A percentile compares a stretch with the other conserved stretches of the same genome.
These are phyloP conservation scores for Brachymystax lenok DNA, from an alignment of 2,797 vertebrate genomes.

Conservation along the genomic window DNA sequence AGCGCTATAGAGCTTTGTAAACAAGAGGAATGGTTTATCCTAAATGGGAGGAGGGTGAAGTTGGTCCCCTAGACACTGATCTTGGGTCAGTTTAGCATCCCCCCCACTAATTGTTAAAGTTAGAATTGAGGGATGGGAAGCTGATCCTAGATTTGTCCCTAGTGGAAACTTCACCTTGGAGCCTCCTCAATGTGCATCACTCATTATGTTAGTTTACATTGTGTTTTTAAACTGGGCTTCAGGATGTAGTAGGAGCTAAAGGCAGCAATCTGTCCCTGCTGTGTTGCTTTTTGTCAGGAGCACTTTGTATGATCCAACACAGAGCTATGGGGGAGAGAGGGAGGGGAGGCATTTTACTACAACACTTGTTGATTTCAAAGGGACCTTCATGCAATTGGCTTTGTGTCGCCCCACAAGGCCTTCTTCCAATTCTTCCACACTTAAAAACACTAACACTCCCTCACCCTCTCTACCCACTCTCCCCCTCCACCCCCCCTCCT, in stretches of 20 bases:
- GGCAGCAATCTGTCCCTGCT: background rate
- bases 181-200: too few species aligned
- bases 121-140: too few species aligned
- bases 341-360: conserved; percentile 45
- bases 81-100: background rate
- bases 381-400: conserved; percentile 66
- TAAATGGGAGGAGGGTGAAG: background rate
- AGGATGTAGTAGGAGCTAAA: background rate
- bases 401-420: conserved; percentile 57
- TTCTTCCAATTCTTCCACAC: conserved; percentile 49
- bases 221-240: too few species aligned
- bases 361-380: conserved; percentile 74
- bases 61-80: too few species aligned
- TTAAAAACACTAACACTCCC: conserved; percentile 7
- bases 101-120: too few species aligned
- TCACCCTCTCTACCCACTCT: too few species aligned
- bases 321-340: conserved; percentile 34
- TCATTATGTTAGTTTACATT: too few species aligned
- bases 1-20: background rate
- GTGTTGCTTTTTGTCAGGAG: conserved; percentile 43
- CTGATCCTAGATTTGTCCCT: too few species aligned
- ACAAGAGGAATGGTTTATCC: background rate
- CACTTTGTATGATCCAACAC: conserved; percentile 59
- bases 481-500: too few species aligned
- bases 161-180: too few species aligned